A percentile compares a stretch with the other conserved stretches of the same genome.
These are phyloP conservation scores for Caenorhabditis sp. DNA, from an alignment of 2,888 invertebrate species.

Conservation along the genomic window DNA sequence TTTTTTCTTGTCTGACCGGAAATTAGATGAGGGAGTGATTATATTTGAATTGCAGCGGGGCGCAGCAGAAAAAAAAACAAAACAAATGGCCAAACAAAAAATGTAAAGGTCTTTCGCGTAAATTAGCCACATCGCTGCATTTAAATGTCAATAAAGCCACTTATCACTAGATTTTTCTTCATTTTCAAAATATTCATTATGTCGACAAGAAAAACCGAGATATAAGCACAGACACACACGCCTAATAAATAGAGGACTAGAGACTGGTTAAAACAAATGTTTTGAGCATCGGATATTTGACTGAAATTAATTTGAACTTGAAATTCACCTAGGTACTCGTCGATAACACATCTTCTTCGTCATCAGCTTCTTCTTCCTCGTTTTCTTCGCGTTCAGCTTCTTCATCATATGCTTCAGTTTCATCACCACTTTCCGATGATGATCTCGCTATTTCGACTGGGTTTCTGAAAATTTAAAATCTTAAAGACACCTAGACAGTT, in stretches of 20 bases:
- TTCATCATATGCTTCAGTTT: constrained; percentile 5
- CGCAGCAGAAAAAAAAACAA: background rate
- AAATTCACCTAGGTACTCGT: background rate
- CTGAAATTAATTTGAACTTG: background rate
- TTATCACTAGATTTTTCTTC: background rate
- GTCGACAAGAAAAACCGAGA: background rate
- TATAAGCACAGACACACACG: no score
- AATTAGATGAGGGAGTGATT: background rate
- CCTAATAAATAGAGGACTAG: background rate
- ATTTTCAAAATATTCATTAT: background rate
- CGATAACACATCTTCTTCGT: background rate
- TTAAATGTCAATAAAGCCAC: background rate
- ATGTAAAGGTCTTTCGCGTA: no score
- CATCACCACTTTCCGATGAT: constrained; percentile 1
- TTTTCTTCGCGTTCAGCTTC: background rate
- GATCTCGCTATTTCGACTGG: background rate
- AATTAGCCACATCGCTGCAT: no score
- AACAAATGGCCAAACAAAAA: background rate
- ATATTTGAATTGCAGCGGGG: no score
- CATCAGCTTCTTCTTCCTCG: background rate
- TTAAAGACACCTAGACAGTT: no score
- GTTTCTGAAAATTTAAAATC: background rate
- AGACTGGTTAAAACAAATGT: background rate
- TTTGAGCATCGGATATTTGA: background rate
- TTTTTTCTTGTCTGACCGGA: background rate